Conservation (phyloP, 1,140 invertebrate species). For the Leguminivora glycinivorella region DNA sequence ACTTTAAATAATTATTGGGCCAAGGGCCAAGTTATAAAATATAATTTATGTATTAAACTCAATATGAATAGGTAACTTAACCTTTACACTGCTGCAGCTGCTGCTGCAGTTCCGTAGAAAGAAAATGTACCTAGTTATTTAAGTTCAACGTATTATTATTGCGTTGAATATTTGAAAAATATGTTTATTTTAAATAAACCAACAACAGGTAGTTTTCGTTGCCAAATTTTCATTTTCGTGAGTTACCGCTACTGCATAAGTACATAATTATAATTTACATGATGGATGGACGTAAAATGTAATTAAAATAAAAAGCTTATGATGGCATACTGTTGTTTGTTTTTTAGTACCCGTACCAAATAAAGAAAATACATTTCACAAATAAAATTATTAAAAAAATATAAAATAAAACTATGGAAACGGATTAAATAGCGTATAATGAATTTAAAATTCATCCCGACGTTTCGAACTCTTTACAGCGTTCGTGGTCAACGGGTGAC, state of each 20-base stretch:
- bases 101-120: background rate
- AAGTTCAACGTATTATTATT: no score
- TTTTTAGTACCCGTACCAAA: slow-evolving; percentile 31
- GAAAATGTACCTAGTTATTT: background rate
- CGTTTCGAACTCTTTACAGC: no score
- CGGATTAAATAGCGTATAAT: no score
- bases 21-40: background rate
- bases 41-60: background rate
- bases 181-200: no score
- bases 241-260: background rate
- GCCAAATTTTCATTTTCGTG: background rate
- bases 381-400: no score
- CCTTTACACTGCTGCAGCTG: background rate
- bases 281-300: slow-evolving; percentile 51
- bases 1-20: background rate
- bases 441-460: no score
- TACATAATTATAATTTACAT: slow-evolving; percentile 27
- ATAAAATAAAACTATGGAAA: no score
- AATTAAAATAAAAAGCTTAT: slow-evolving; percentile 56
- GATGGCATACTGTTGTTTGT: slow-evolving; percentile 35
- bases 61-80: no score
- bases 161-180: no score
- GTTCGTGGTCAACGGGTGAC: no score
- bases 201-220: background rate
- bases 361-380: no score